Percentiles rank a stretch among this genome's conserved stretches.
phyloP scores from a whole-genome alignment of 2,797 vertebrate species.

The Syngnathus rostellatus region DNA sequence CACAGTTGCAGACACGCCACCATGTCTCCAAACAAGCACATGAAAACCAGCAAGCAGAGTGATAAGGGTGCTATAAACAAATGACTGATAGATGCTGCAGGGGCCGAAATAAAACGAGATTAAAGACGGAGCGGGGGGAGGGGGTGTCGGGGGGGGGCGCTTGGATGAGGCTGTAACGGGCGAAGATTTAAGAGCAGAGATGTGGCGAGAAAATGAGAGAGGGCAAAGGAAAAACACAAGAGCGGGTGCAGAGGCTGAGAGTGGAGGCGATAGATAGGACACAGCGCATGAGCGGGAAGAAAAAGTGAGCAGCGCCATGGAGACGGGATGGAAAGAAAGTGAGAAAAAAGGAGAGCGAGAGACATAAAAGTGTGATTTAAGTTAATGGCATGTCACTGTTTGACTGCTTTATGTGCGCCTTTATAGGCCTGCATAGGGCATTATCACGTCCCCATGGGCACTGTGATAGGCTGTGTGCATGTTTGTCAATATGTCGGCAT shows the following conservation, averaged over 20 bases:
- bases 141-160: constrained; percentile 13
- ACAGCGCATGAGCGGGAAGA: constrained; percentile 20
- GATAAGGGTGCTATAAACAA: constrained; percentile 59
- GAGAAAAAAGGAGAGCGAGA: constrained; percentile 36
- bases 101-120: constrained; percentile 48
- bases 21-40: background rate
- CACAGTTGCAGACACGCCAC: constrained; percentile 2
- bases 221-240: background rate
- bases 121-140: constrained; percentile 14
- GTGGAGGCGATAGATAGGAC: constrained; percentile 37
- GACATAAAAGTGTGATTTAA: constrained; percentile 67
- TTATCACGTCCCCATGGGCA: constrained; percentile 37
- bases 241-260: constrained; percentile 36
- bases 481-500: constrained; percentile 33
- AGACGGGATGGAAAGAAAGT: constrained; percentile 14
- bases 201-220: constrained; percentile 13
- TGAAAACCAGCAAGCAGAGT: constrained; percentile 1
- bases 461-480: constrained; percentile 20
- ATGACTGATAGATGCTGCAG: constrained; percentile 55
- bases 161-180: constrained; percentile 20
- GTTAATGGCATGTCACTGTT: constrained; percentile 63
- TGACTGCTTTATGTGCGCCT: constrained; percentile 60
- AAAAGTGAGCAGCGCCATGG: constrained; percentile 15
- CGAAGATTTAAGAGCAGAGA: constrained; percentile 35
- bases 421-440: constrained; percentile 53